Conservation (phyloP, 2,888 invertebrate genomes). For the Trissolcus brochymenae region DNA sequence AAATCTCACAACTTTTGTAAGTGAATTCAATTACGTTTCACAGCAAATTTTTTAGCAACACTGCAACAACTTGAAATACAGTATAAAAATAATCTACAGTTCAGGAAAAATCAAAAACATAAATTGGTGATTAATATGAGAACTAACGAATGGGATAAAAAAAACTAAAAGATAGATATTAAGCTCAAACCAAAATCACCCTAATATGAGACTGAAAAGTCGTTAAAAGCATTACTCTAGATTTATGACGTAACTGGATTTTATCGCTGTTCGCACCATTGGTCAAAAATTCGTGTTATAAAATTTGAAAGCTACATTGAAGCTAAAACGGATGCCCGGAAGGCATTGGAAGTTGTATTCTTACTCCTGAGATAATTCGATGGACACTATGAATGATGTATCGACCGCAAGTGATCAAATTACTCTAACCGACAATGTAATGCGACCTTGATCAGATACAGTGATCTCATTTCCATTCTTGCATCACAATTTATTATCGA, state of each 20-base stretch:
- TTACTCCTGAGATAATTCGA: slow-evolving; percentile 20
- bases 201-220: slow-evolving; percentile 32
- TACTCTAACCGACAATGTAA: slow-evolving; percentile 20
- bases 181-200: slow-evolving; percentile 18
- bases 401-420: slow-evolving; percentile 13
- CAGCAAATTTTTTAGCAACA: too few relatives aligned
- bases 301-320: slow-evolving; percentile 16
- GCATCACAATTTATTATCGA: slow-evolving; percentile 23
- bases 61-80: too few relatives aligned
- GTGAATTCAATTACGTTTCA: too few relatives aligned
- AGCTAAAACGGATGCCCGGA: slow-evolving; percentile 4
- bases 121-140: slow-evolving; percentile 9
- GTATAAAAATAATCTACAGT: too few relatives aligned
- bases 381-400: slow-evolving; percentile 25
- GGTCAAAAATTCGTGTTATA: slow-evolving; percentile 19
- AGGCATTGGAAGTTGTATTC: background rate
- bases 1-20: too few relatives aligned
- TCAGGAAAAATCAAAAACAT: too few relatives aligned
- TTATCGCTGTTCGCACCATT: slow-evolving; percentile 18
- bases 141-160: slow-evolving; percentile 11
- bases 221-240: slow-evolving; percentile 23
- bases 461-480: slow-evolving; percentile 25
- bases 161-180: slow-evolving; percentile 19
- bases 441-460: slow-evolving; percentile 22
- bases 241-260: slow-evolving; percentile 27